Conservation (phyloP, 2,113 vertebrate genomes). For the Colaptes auratus region DNA sequence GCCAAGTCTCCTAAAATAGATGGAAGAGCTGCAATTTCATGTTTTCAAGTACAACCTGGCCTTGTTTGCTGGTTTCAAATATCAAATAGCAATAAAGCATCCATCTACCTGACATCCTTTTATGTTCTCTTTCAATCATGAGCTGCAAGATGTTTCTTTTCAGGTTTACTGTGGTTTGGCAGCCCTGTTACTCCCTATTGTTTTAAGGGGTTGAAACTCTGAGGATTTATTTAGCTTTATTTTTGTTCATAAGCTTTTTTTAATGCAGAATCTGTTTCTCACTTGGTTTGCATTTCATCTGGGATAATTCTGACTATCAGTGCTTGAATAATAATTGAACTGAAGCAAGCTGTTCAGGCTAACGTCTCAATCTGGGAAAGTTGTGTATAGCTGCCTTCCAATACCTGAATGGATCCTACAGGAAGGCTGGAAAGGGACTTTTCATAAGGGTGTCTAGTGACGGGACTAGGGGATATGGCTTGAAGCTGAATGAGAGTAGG, state of each 20-base stretch:
- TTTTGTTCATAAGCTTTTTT: constrained; percentile 34
- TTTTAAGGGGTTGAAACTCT: constrained; percentile 64
- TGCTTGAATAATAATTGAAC: constrained; percentile 62
- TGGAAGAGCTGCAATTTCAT: constrained; percentile 70
- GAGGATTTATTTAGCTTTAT: constrained; percentile 69
- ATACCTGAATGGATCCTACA: too few relatives aligned
- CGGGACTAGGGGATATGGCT: too few relatives aligned
- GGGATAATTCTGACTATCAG: constrained; percentile 40
- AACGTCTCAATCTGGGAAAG: constrained; percentile 46
- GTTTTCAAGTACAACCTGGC: constrained; percentile 59
- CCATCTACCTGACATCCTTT: constrained; percentile 74
- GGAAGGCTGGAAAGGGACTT: too few relatives aligned
- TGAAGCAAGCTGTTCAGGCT: constrained; percentile 47
- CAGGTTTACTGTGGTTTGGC: constrained; percentile 65
- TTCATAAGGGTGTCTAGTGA: too few relatives aligned
- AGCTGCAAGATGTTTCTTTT: constrained; percentile 46
- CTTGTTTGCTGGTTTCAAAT: constrained; percentile 75
- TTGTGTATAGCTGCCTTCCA: not conserved
- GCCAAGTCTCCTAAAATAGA: constrained; percentile 67
- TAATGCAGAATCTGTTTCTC: constrained; percentile 48
- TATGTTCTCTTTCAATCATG: constrained; percentile 73
- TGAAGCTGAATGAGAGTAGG: too few relatives aligned
- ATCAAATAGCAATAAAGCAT: constrained; percentile 74
- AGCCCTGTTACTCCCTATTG: constrained; percentile 69
- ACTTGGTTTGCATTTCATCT: constrained; percentile 62